Percentiles rank a stretch among this genome's conserved stretches.
phyloP scores from a whole-genome alignment of 2,797 vertebrate species.

The Anniella stebbinsi region DNA sequence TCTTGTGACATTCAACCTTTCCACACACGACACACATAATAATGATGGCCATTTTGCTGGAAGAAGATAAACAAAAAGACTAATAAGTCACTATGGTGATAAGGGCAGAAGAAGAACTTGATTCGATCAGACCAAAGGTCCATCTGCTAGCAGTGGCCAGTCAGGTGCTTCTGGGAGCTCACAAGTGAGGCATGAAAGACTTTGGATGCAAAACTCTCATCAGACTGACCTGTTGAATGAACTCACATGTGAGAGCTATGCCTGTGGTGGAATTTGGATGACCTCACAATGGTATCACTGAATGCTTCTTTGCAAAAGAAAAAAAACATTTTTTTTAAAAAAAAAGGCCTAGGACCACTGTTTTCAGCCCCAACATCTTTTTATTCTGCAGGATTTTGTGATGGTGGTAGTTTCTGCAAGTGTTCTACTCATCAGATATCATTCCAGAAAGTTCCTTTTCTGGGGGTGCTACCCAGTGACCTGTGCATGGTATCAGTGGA shows the following conservation, averaged over 20 bases:
- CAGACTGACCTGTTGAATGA: neutral
- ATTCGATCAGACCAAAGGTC: neutral
- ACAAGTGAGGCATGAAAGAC: neutral
- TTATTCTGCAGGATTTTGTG: conserved; percentile 47
- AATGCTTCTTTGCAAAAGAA: neutral
- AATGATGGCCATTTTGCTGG: neutral
- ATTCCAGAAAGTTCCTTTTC: conserved; percentile 23
- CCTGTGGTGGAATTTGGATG: neutral
- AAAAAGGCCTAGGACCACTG: neutral
- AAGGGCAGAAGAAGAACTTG: neutral
- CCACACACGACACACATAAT: neutral
- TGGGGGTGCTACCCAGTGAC: conserved; percentile 58
- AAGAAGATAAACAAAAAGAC: neutral
- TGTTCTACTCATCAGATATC: conserved; percentile 23
- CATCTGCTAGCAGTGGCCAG: neutral
- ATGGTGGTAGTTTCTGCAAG: neutral
- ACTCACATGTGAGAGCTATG: neutral
- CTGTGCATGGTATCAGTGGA: conserved; percentile 61
- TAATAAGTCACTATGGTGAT: neutral
- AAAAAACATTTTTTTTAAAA: fast-evolving
- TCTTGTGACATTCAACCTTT: neutral
- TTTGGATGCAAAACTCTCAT: neutral
- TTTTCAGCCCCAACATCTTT: conserved; percentile 2
- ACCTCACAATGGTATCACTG: fast-evolving
- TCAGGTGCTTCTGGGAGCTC: neutral